A percentile compares a stretch with the other conserved stretches of the same genome.
phyloP scores from a whole-genome alignment of 2,113 vertebrate species.

The Manacus vitellinus region DNA sequence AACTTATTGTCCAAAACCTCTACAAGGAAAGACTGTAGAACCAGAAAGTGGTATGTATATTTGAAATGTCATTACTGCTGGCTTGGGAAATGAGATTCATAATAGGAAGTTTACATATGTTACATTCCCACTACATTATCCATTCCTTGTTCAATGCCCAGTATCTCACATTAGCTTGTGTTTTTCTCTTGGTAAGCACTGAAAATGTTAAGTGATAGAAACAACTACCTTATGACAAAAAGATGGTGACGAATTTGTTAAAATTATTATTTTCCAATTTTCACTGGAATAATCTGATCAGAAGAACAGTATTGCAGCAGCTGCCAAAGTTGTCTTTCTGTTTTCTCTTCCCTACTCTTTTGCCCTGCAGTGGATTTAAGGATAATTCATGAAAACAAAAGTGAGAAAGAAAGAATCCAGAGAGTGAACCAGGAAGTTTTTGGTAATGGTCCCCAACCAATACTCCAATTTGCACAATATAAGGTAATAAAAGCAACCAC shows the following conservation, averaged over 20 bases:
- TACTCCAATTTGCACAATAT: conserved; percentile 87
- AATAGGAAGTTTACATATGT: neutral
- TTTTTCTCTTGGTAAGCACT: neutral
- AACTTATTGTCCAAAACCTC: conserved; percentile 53
- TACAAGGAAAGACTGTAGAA: conserved; percentile 55
- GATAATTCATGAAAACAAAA: conserved; percentile 80
- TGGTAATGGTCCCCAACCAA: conserved; percentile 80
- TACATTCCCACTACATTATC: neutral
- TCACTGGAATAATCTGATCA: neutral
- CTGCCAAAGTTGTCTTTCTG: neutral
- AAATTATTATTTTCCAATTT: neutral
- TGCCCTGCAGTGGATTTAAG: conserved; percentile 71
- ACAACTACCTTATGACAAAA: neutral
- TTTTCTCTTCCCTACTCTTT: neutral
- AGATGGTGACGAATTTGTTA: neutral
- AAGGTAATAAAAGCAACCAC: conserved; percentile 66
- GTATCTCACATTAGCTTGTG: neutral
- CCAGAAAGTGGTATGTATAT: conserved; percentile 66
- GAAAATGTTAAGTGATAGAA: neutral
- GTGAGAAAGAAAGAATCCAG: conserved; percentile 71
- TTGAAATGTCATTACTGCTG: neutral
- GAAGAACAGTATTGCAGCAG: neutral
- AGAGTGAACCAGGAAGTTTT: conserved; percentile 82
- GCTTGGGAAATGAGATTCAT: neutral
- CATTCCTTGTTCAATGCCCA: neutral